phyloP scores from a whole-genome alignment of 1,140 invertebrate species.

The Pachypeltis micranthus region DNA sequence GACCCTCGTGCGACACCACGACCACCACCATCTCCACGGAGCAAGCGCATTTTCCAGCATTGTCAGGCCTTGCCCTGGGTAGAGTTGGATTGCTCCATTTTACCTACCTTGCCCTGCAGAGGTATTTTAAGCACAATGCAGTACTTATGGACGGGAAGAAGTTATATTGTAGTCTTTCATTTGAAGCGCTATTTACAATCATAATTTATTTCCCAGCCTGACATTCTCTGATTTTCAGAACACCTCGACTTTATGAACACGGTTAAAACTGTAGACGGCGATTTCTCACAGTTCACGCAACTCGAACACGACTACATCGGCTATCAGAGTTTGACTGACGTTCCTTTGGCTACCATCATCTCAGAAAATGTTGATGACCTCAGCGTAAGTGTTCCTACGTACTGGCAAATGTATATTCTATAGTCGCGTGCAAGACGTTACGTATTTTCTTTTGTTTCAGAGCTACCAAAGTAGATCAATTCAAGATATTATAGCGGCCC shows the following conservation, averaged over 20 bases:
- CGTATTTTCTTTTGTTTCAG: conserved; percentile 34
- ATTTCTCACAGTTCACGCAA: conserved; percentile 71
- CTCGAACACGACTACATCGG: conserved; percentile 85
- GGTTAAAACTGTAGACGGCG: conserved; percentile 52
- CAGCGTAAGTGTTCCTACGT: background rate
- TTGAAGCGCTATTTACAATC: background rate
- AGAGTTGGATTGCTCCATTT: too few species aligned
- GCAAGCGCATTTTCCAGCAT: too few species aligned
- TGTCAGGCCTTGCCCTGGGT: too few species aligned
- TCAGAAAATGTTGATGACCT: conserved; percentile 39
- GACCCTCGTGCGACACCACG: too few species aligned
- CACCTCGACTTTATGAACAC: conserved; percentile 91
- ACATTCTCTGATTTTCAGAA: conserved; percentile 50
- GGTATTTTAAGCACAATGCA: too few species aligned
- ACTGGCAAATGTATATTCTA: too few species aligned
- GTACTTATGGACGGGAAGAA: too few species aligned
- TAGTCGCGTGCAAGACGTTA: too few species aligned
- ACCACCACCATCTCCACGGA: too few species aligned
- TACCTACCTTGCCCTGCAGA: too few species aligned
- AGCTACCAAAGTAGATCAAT: conserved; percentile 47
- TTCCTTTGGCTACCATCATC: conserved; percentile 69
- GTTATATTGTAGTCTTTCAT: background rate
- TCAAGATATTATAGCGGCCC: conserved; percentile 57
- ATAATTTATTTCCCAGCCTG: too few species aligned
- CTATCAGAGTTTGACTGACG: conserved; percentile 93